Percentiles rank a stretch among this genome's conserved stretches.
Evolutionary conservation across 2,113 vertebrate genomes (phyloP).

Genomic region (Pelodiscus sinensis): DNA sequence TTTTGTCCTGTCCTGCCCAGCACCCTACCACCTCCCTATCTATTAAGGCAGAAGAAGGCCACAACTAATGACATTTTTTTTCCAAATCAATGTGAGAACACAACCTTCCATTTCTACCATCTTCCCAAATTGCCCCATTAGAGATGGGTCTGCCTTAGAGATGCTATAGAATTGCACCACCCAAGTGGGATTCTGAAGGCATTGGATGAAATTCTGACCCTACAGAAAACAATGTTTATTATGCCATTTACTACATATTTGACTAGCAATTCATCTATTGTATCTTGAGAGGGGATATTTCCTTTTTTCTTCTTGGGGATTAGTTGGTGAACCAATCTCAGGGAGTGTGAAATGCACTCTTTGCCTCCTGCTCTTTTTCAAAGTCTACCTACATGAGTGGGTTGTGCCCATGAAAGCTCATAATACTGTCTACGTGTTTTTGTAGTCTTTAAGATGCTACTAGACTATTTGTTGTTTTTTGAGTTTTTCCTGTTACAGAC

Average conservation of each 20-base stretch:
- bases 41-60: background rate
- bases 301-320: accelerated
- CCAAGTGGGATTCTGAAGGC: background rate
- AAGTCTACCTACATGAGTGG: background rate
- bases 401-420: no score
- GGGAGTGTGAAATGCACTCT: background rate
- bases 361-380: background rate
- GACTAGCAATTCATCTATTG: background rate
- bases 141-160: conserved; percentile 3
- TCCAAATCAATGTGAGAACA: background rate
- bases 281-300: background rate
- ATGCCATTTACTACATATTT: background rate
- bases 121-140: background rate
- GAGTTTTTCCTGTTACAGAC: no score
- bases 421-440: no score
- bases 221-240: accelerated
- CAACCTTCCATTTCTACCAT: background rate
- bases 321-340: background rate
- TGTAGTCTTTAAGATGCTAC: no score
- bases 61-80: background rate
- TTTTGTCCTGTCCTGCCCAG: background rate
- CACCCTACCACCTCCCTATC: accelerated
- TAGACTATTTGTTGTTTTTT: no score
- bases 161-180: background rate
- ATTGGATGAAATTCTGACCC: background rate